These are phyloP conservation scores for Aphidius gifuensis DNA, from an alignment of 1,140 invertebrate genomes.

Conservation along the genomic window DNA sequence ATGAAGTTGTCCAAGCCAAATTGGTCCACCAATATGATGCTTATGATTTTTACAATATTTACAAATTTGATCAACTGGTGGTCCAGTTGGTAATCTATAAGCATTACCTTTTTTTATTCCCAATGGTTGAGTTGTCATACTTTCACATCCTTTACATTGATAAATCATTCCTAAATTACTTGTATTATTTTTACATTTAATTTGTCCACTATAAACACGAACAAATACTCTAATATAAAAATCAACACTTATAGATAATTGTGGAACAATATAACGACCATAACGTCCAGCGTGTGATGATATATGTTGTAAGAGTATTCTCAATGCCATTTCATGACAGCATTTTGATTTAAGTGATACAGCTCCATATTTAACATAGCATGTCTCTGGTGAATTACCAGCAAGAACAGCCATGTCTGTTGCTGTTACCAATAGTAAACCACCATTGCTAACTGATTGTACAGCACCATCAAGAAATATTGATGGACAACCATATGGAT, in stretches of 20 bases:
- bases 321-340: slow-evolving; percentile 95
- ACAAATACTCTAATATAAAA: slow-evolving; percentile 98
- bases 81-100: slow-evolving; percentile 64
- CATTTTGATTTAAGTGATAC: slow-evolving; percentile 80
- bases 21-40: slow-evolving; percentile 85
- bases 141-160: slow-evolving; percentile 86
- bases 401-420: slow-evolving; percentile 98
- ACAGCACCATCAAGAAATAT: slow-evolving; percentile 92
- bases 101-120: slow-evolving; percentile 63
- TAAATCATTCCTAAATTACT: slow-evolving; percentile 84
- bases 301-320: slow-evolving; percentile 89
- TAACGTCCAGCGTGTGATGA: slow-evolving; percentile 90
- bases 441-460: slow-evolving; percentile 74
- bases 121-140: slow-evolving; percentile 72
- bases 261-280: slow-evolving; percentile 86
- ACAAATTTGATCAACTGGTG: slow-evolving; percentile 67
- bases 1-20: slow-evolving; percentile 88
- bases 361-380: slow-evolving; percentile 91
- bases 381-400: slow-evolving; percentile 93
- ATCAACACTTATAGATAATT: slow-evolving; percentile 90
- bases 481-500: slow-evolving; percentile 95
- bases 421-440: slow-evolving; percentile 89
- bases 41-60: slow-evolving; percentile 68
- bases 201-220: slow-evolving; percentile 72
- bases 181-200: slow-evolving; percentile 79